Base-by-base conservation (phyloP, 2,113 vertebrate genomes). In the Hippocampus mohnikei region DNA sequence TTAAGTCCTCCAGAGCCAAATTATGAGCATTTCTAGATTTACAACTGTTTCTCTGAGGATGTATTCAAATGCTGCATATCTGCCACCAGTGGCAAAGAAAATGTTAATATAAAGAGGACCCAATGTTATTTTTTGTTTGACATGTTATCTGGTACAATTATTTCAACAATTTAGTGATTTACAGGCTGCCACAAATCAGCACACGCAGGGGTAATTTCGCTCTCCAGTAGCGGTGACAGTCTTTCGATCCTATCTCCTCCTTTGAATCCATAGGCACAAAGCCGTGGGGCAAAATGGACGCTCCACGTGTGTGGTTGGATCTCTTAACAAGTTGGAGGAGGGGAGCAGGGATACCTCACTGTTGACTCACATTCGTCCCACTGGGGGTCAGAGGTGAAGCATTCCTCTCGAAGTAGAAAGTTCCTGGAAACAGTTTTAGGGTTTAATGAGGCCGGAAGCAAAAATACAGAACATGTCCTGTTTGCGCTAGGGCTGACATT, bases 251-350 rank as follows among this genome's bases (percentile, higher is more conserved):
- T 9, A 59, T 70, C 70, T 77, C 52, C 48, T 41, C 55, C 67
- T 81, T 73, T 72, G 78, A 65, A 76, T 83, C 82, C 81, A 67
- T 69, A 84, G 82, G 89, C 84, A 85, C 80, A 86, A 85, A 82
- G 80, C 77, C n/a, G 1, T 42, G 40, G 72, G 79, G 74, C 70
- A 88, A 88, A 90, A 85, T 84, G 80, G 79, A 80, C 75, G 68
- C 77, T 84, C 87, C 87, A 86, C 83, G 77, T 88, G 87, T 88
- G 83, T 88, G 86, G 82, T 80, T 77, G 84, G 81, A 81, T 84
- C 80, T 75, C 77, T 83, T 74, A 61, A 84, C 84, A 78, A 73
- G 80, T 87, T 85, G 81, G 81, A 84, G 85, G 79, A 78, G 86
- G 78, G 87, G 73, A 74, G 71, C 71, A 44, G 78, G 80, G 85